Evolutionary conservation across 2,797 vertebrate genomes (phyloP).

Genomic region (Taeniopygia guttata): DNA sequence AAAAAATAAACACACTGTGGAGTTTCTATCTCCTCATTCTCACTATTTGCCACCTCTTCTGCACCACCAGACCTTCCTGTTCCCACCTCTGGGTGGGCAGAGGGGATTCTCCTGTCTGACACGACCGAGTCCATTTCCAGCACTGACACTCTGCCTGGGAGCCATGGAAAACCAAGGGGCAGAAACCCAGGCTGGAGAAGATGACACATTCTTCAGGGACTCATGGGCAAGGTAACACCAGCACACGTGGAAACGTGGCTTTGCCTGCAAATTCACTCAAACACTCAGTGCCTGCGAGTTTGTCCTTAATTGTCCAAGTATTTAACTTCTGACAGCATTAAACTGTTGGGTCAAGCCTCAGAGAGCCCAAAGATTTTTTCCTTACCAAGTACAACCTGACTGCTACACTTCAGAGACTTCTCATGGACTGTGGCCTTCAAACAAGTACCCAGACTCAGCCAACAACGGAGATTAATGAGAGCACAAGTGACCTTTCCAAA

Average conservation of each 20-base stretch:
- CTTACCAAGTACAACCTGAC: not conserved
- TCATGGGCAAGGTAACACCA: not conserved
- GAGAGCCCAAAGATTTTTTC: not conserved
- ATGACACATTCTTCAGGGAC: not conserved
- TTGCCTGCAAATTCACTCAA: not conserved
- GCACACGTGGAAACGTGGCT: accelerated
- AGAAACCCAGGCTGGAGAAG: not conserved
- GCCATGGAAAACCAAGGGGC: not conserved
- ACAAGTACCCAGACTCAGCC: not conserved
- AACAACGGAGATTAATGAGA: not conserved
- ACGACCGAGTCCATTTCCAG: not conserved
- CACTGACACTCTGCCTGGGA: not conserved
- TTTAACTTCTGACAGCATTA: not conserved
- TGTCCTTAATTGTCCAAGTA: not conserved
- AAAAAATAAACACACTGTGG: not conserved
- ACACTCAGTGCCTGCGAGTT: accelerated
- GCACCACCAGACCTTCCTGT: not conserved
- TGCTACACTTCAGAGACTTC: not conserved
- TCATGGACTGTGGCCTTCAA: not conserved
- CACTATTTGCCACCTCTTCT: not conserved
- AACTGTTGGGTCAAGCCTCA: not conserved
- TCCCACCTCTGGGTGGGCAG: not conserved
- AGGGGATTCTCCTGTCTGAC: not conserved
- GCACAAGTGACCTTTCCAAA: not conserved
- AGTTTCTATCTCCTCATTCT: not conserved